Evolutionary conservation across 2,797 vertebrate genomes (phyloP), one percentile per base, ranked within the genome.

Genomic region (Alfaro cultratus): DNA sequence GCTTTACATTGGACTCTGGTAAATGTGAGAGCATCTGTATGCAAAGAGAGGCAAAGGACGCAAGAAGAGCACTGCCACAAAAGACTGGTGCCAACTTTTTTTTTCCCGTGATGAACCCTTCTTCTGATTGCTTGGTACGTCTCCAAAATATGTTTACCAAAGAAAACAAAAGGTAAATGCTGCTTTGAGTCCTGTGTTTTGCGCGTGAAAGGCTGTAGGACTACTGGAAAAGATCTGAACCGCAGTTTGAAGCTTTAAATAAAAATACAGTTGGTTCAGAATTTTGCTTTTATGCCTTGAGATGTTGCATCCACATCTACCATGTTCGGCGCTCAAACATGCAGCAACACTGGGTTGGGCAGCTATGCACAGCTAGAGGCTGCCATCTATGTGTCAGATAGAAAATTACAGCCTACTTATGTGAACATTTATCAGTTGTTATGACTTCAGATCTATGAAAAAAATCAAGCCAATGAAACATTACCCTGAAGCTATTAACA

Each of bases 381-480:
- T 95, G 94, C 94, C 94, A 91, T 91, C 95, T 94, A 89, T 82
- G 74, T 91, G 85, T 81, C 26, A 43, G 51, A 57, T 2, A 4
- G 29, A 71, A 21, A 85, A 90, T 75, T 89, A 57, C 93, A 92
- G 11, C 1, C 15, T 71, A 4, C 29, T 51, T 18, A 12, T 77
- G 34, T n/a, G 73, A 47, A 76, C 11, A 43, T 76, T 47, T 34
- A 46, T 34, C 39, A 74, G 31, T 60, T 34, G 55, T 68, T 49
- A 29, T 70, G 9, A 77, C 46, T 29, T 34, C 29, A n/a, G 41
- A 47, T 71, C 46, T 76, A 77, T 68, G 11, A 31, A 77, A 29
- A 23, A 81, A 83, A 74, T 73, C 39, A 67, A 55, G 49, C 73
- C 29, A 79, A 60, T 85, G 57, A 86, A 88, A 81, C 21, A 70